These are phyloP conservation scores for Conopomorpha cramerella DNA, from an alignment of 1,140 invertebrate species.

Conservation along the genomic window DNA sequence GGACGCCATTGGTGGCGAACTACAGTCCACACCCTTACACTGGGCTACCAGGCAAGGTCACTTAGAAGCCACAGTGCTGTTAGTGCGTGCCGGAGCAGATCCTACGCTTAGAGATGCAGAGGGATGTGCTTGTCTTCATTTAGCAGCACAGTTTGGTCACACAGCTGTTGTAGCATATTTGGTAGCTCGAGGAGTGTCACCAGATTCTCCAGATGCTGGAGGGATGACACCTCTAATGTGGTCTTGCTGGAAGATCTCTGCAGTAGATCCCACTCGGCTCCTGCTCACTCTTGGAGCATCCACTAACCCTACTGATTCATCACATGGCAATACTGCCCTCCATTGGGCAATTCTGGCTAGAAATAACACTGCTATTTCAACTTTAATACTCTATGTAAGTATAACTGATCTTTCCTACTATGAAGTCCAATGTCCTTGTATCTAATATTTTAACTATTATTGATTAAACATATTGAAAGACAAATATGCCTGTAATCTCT, in stretches of 20 bases:
- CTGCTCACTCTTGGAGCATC: conserved; percentile 92
- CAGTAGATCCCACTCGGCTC: conserved; percentile 88
- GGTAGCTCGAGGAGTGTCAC: conserved; percentile 91
- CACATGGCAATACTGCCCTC: conserved; percentile 92
- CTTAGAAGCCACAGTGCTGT: conserved; percentile 85
- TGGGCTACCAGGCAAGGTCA: conserved; percentile 98
- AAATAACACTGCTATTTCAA: conserved; percentile 87
- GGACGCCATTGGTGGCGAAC: conserved; percentile 93
- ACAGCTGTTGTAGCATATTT: conserved; percentile 97
- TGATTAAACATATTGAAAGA: no score
- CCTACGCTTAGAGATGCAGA: conserved; percentile 91
- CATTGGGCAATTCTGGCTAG: conserved; percentile 95
- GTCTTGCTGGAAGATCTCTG: conserved; percentile 72
- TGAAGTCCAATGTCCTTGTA: no score
- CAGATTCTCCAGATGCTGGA: conserved; percentile 85
- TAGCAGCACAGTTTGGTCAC: conserved; percentile 96
- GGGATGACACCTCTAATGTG: conserved; percentile 99
- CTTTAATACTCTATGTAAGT: conserved; percentile 80
- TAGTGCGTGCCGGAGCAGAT: conserved; percentile 94
- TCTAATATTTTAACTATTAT: no score
- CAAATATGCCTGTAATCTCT: no score
- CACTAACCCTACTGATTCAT: conserved; percentile 80
- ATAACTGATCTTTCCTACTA: no score
- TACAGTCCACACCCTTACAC: conserved; percentile 94
- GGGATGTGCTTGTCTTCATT: conserved; percentile 93